Evolutionary conservation across 1,140 invertebrate genomes (phyloP).

Genomic region (Megathymus violae): DNA sequence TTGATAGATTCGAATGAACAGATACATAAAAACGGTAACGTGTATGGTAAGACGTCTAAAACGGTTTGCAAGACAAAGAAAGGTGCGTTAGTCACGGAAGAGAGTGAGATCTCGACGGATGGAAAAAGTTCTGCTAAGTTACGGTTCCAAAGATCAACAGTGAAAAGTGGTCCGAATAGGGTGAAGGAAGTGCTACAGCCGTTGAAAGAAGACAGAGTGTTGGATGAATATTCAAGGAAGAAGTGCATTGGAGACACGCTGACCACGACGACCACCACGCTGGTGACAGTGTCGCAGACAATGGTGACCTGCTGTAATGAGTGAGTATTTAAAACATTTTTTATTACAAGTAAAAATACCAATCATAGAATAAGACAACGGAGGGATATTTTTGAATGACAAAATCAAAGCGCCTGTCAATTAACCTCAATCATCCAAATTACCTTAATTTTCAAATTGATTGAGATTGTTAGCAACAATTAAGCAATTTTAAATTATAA

Average conservation of each 20-base stretch:
- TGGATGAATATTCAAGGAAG: conserved; percentile 57
- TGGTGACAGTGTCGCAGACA: conserved; percentile 75
- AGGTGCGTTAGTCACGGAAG: conserved; percentile 73
- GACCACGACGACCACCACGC: conserved; percentile 72
- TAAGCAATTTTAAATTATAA: no score
- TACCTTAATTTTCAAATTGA: no score
- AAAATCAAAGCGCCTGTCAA: no score
- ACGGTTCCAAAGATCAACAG: conserved; percentile 71
- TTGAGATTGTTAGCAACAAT: no score
- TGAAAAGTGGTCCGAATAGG: conserved; percentile 70
- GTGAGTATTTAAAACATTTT: conserved; percentile 63
- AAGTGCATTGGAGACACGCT: conserved; percentile 71
- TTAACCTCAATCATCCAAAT: no score
- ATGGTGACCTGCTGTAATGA: conserved; percentile 77
- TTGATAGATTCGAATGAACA: conserved; percentile 70
- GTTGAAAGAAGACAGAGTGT: conserved; percentile 59
- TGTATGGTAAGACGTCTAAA: conserved; percentile 65
- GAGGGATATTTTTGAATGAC: no score
- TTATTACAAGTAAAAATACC: no score
- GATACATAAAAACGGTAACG: conserved; percentile 62
- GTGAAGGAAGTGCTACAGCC: conserved; percentile 64
- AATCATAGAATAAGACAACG: no score
- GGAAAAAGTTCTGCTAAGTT: conserved; percentile 68
- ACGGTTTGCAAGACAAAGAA: conserved; percentile 71
- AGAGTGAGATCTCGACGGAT: conserved; percentile 73